phyloP scores from a whole-genome alignment of 2,113 vertebrate genomes.

The Rousettus leschenaultii region DNA sequence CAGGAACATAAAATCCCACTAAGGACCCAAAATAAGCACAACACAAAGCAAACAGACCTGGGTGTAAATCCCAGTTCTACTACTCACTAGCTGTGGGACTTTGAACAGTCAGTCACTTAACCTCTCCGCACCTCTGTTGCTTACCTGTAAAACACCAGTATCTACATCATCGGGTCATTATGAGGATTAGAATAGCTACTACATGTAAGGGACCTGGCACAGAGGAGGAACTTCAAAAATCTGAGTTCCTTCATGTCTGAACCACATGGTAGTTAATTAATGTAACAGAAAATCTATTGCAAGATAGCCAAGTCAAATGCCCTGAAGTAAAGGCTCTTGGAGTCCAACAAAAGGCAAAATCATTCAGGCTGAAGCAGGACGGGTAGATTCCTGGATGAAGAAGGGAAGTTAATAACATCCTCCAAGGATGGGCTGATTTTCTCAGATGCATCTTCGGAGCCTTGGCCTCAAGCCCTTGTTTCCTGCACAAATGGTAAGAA shows the following conservation, averaged over 20 bases:
- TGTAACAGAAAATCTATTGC: not conserved
- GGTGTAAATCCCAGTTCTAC: not conserved
- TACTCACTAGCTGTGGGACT: not conserved
- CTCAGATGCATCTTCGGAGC: not conserved
- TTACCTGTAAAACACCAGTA: not conserved
- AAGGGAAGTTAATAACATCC: not conserved
- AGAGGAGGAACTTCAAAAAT: not conserved
- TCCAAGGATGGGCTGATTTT: not conserved
- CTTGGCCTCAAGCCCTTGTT: not conserved
- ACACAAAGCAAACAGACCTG: not conserved
- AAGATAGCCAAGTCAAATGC: not conserved
- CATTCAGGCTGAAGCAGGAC: not conserved
- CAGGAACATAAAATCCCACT: not conserved
- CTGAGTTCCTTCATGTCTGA: not conserved
- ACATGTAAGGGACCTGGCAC: not conserved
- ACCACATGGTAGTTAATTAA: constrained; percentile 35
- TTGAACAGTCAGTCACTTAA: not conserved
- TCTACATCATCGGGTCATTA: not conserved
- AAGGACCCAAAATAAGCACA: not conserved
- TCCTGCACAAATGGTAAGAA: not conserved
- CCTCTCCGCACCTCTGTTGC: not conserved
- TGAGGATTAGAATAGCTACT: not conserved
- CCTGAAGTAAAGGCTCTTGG: not conserved
- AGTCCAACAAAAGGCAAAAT: not conserved
- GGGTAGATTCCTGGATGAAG: not conserved